phyloP scores from a whole-genome alignment of 2,888 invertebrate genomes.

The Glomeris marginata region DNA sequence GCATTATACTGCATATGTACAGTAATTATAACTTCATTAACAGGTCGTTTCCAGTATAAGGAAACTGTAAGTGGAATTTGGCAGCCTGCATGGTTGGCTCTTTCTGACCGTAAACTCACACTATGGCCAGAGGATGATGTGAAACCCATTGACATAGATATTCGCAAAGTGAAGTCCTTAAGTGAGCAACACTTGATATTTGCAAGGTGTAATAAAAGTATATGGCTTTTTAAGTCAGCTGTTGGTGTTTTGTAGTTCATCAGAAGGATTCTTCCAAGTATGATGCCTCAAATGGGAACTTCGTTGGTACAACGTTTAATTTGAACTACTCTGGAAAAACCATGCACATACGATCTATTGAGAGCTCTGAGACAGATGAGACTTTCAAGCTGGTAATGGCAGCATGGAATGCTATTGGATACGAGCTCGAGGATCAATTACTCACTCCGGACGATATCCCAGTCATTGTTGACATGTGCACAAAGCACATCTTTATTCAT shows the following conservation, averaged over 20 bases:
- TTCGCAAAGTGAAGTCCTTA: constrained; percentile 63
- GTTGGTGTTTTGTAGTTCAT: no score
- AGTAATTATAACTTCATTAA: no score
- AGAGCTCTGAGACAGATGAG: constrained; percentile 51
- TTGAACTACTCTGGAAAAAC: constrained; percentile 21
- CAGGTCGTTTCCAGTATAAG: constrained; percentile 28
- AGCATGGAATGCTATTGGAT: constrained; percentile 62
- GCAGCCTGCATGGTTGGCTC: constrained; percentile 65
- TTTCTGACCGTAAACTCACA: constrained; percentile 47
- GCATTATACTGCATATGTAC: no score
- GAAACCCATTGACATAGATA: constrained; percentile 44
- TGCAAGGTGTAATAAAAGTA: no score
- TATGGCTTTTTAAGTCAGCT: no score
- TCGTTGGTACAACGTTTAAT: no score
- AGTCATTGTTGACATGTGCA: constrained; percentile 81
- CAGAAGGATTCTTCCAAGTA: no score
- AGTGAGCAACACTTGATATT: no score
- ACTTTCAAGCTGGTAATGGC: constrained; percentile 44
- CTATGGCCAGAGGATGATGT: constrained; percentile 34
- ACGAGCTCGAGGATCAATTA: constrained; percentile 68
- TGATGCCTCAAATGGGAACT: no score
- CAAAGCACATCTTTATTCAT: constrained; percentile 77
- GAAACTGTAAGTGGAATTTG: constrained; percentile 55
- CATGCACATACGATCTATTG: constrained; percentile 55
- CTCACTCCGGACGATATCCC: constrained; percentile 76